A percentile compares a stretch with the other conserved stretches of the same genome.
phyloP scores from a whole-genome alignment of 2,888 invertebrate species.

The Noctua fimbriata region DNA sequence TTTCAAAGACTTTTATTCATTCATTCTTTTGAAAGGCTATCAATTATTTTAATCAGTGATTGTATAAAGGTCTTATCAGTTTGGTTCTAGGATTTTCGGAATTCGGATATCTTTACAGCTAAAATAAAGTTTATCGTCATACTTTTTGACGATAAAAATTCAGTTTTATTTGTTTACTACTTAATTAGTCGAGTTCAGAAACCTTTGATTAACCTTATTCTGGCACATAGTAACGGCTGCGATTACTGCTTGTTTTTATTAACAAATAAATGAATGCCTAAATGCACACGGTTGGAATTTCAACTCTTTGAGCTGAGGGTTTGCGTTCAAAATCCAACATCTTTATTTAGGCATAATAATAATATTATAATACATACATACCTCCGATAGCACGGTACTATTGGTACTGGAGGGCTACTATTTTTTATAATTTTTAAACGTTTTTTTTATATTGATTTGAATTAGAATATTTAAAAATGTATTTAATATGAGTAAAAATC shows the following conservation, averaged over 20 bases:
- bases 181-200: slow-evolving; percentile 32
- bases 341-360: no score
- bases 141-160: slow-evolving; percentile 4
- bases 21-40: slow-evolving; percentile 26
- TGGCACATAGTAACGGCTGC: slow-evolving; percentile 4
- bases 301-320: neutral
- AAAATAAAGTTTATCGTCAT: slow-evolving; percentile 22
- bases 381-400: no score
- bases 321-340: neutral
- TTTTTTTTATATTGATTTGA: no score
- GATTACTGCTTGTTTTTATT: neutral
- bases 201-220: slow-evolving; percentile 40
- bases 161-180: slow-evolving; percentile 16
- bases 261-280: neutral
- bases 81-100: neutral
- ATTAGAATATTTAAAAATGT: no score
- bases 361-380: no score
- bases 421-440: no score
- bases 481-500: no score
- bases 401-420: no score
- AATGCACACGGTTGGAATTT: neutral
- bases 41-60: slow-evolving; percentile 40
- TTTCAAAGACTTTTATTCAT: slow-evolving; percentile 26
- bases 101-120: slow-evolving; percentile 12
- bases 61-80: neutral